Percentiles rank a stretch among this genome's conserved stretches.
Conservation (phyloP, 2,888 invertebrate genomes). For the Cephus rjabovi region DNA sequence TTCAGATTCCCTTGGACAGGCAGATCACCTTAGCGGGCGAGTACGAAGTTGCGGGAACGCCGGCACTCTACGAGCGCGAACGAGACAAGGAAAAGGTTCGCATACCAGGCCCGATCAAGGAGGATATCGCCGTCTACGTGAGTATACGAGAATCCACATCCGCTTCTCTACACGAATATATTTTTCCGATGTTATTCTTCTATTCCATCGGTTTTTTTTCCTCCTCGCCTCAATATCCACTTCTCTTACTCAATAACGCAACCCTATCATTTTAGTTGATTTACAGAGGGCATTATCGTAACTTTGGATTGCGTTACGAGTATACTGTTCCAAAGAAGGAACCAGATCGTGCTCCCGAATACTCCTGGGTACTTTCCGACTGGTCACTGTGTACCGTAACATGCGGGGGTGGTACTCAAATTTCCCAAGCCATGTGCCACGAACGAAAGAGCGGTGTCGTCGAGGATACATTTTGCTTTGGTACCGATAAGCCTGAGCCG, state of each 20-base stretch:
- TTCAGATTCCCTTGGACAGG: constrained; percentile 45
- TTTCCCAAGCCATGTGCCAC: constrained; percentile 70
- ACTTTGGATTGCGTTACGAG: constrained; percentile 86
- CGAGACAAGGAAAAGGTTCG: constrained; percentile 70
- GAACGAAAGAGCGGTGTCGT: constrained; percentile 75
- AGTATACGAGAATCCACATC: constrained; percentile 43
- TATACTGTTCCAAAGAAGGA: constrained; percentile 80
- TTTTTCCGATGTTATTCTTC: no score
- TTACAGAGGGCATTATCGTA: constrained; percentile 71
- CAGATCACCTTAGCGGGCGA: constrained; percentile 66
- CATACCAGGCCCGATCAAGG: constrained; percentile 74
- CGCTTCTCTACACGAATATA: no score
- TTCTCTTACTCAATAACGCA: constrained; percentile 16
- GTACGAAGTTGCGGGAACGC: constrained; percentile 66
- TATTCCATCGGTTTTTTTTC: not conserved
- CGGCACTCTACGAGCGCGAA: constrained; percentile 68
- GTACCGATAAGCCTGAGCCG: constrained; percentile 63
- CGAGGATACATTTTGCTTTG: constrained; percentile 69
- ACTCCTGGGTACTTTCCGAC: constrained; percentile 81
- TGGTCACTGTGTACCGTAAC: constrained; percentile 84
- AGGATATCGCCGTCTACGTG: constrained; percentile 73
- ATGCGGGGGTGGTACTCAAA: constrained; percentile 82
- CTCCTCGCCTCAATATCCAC: constrained; percentile 1
- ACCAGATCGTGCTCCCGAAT: constrained; percentile 70
- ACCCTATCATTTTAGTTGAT: constrained; percentile 45